Conservation (phyloP, 2,888 invertebrate genomes). For the Hirtodrosophila alboralis region DNA sequence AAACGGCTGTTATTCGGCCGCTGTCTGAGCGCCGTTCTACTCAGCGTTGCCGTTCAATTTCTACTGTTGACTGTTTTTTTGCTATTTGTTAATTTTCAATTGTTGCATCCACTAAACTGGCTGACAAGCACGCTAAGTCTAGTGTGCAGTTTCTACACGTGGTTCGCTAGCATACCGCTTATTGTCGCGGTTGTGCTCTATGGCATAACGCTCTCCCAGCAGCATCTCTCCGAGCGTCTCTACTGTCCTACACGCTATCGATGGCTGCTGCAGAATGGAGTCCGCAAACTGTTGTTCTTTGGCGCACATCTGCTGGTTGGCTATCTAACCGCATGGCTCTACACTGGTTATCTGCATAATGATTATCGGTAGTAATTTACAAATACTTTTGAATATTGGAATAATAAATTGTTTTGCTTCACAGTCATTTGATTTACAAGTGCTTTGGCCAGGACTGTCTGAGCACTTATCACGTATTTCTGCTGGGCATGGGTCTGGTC, state of each 20-base stretch:
- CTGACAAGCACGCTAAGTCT: conserved; percentile 86
- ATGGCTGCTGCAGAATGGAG: conserved; percentile 87
- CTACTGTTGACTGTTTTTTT: conserved; percentile 85
- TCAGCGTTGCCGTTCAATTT: conserved; percentile 86
- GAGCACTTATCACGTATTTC: conserved; percentile 88
- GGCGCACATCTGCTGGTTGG: conserved; percentile 87
- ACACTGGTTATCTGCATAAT: conserved; percentile 87
- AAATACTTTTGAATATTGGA: no score
- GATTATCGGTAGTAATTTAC: conserved; percentile 85
- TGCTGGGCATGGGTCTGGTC: conserved; percentile 89
- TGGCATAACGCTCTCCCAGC: conserved; percentile 89
- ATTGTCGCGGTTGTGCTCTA: conserved; percentile 88
- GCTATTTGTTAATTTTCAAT: conserved; percentile 86
- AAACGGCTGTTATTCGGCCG: conserved; percentile 79
- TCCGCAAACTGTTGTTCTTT: conserved; percentile 85
- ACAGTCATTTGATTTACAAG: conserved; percentile 61
- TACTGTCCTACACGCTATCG: conserved; percentile 88
- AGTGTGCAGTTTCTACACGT: conserved; percentile 86
- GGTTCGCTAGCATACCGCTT: conserved; percentile 88
- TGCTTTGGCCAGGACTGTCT: conserved; percentile 85
- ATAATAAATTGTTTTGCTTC: background rate
- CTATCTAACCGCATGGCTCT: conserved; percentile 88
- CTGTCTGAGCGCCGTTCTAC: conserved; percentile 85
- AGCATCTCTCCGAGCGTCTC: conserved; percentile 87
- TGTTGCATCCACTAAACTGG: conserved; percentile 88